Evolutionary conservation across 2,797 vertebrate genomes (phyloP), one percentile per base, ranked within the genome.

Genomic region (Oryzias dopingdopingensis): DNA sequence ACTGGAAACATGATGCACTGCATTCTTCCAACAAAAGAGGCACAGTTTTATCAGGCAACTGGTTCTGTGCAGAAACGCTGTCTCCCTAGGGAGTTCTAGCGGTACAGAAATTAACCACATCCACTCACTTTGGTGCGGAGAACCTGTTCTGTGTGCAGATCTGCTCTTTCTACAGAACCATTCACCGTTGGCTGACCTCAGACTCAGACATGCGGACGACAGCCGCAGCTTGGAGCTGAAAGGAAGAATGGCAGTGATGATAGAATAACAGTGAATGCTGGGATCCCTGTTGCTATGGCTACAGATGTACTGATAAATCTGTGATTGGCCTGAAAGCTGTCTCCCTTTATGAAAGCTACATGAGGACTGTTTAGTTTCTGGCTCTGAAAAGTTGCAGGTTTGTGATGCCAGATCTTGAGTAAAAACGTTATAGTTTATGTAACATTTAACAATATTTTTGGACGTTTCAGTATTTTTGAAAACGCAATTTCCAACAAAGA

Each of bases 1-100:
- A 76, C 72, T 72, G 83, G 85, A 88, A 88, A 90, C 82, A 74
- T 43, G 78, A 84, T 80, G 73, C 76, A 74, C 56, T n/a, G 57
- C 42, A 84, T 79, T 83, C 79, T 80, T 29, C 70, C 46, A 70
- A 83, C 78, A 83, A 77, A 86, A 67, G 68, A 74, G 53, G 49
- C 55, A 56, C 18, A 56, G 79, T 83, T 67, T 72, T 81, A 81
- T 85, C 76, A 71, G 62, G 67, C 63, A 59, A 61, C 37, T 24
- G 52, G 79, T 75, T 72, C 72, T 71, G 55, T 26, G 70, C 68
- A 3, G 14, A 71, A 75, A 73, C 70, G 76, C 69, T 47, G 6
- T 49, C 16, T 52, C 37, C 57, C 56, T 67, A 51, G 26, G 10
- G 32, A 56, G 60, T 82, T 81, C 67, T 67, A 67, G 46, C 17